These are phyloP conservation scores for Drosophila mettleri DNA, from an alignment of 2,888 invertebrate genomes.

Conservation along the genomic window DNA sequence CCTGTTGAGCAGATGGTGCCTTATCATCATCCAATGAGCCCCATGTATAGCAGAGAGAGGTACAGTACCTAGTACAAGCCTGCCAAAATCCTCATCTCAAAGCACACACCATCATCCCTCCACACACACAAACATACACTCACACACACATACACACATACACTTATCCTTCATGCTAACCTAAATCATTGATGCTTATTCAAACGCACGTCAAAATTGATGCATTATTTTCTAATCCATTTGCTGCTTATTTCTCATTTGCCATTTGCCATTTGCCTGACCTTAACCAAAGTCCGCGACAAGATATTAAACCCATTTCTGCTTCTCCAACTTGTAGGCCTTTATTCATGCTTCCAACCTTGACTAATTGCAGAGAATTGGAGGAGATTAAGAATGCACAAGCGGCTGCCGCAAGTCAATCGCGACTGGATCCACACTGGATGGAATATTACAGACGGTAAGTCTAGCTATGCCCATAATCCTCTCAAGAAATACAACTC, in stretches of 20 bases:
- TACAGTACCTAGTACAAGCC: constrained; percentile 82
- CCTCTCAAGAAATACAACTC: not conserved
- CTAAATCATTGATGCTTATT: constrained; percentile 24
- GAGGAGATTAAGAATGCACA: constrained; percentile 93
- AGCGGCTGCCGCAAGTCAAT: constrained; percentile 87
- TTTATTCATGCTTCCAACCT: constrained; percentile 33
- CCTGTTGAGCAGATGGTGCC: constrained; percentile 86
- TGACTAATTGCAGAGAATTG: constrained; percentile 87
- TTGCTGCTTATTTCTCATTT: constrained; percentile 48
- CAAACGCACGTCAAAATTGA: constrained; percentile 50
- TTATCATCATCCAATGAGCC: constrained; percentile 86
- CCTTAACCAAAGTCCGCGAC: constrained; percentile 44
- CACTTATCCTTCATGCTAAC: constrained; percentile 32
- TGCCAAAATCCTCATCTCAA: constrained; percentile 58
- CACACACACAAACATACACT: constrained; percentile 2
- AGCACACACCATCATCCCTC: constrained; percentile 26
- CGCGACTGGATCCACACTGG: constrained; percentile 92
- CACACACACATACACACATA: constrained; percentile 7
- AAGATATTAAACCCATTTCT: constrained; percentile 24
- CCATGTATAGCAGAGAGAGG: constrained; percentile 86
- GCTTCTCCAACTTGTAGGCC: constrained; percentile 10
- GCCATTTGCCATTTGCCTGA: constrained; percentile 46
- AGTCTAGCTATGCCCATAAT: not conserved
- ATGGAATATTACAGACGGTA: constrained; percentile 93
- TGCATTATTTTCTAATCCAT: constrained; percentile 31